phyloP scores from a whole-genome alignment of 2,888 invertebrate species.

The Camptogramma bilineatum region DNA sequence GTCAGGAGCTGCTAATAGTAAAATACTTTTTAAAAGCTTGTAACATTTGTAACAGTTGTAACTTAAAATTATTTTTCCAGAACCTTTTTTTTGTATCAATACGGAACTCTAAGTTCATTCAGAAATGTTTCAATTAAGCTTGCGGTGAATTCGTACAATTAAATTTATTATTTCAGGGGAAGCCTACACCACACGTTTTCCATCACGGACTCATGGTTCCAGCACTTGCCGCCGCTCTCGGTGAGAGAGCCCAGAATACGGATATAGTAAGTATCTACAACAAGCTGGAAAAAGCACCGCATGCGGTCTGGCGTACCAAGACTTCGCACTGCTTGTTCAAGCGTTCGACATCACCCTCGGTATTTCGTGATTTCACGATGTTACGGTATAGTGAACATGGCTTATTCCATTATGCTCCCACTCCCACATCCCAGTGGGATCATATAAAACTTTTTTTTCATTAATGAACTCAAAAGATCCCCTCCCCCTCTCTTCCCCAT shows the following conservation, averaged over 20 bases:
- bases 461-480: too few species aligned
- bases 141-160: neutral
- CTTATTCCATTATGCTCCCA: too few species aligned
- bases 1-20: too few species aligned
- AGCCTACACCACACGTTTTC: constrained; percentile 59
- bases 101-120: neutral
- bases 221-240: constrained; percentile 49
- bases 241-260: constrained; percentile 55
- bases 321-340: neutral
- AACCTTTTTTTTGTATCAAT: neutral
- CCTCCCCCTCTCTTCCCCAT: too few species aligned
- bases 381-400: neutral
- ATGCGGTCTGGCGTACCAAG: neutral
- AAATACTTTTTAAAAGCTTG: too few species aligned
- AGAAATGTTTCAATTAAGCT: neutral
- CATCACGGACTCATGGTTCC: constrained; percentile 62
- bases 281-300: neutral
- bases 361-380: neutral
- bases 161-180: constrained; percentile 53
- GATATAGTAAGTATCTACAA: constrained; percentile 61
- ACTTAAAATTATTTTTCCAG: too few species aligned
- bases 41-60: too few species aligned
- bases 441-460: too few species aligned
- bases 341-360: neutral
- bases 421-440: too few species aligned